Evolutionary conservation across 2,888 invertebrate species (phyloP).

Genomic region (Pardosa pseudoannulata): DNA sequence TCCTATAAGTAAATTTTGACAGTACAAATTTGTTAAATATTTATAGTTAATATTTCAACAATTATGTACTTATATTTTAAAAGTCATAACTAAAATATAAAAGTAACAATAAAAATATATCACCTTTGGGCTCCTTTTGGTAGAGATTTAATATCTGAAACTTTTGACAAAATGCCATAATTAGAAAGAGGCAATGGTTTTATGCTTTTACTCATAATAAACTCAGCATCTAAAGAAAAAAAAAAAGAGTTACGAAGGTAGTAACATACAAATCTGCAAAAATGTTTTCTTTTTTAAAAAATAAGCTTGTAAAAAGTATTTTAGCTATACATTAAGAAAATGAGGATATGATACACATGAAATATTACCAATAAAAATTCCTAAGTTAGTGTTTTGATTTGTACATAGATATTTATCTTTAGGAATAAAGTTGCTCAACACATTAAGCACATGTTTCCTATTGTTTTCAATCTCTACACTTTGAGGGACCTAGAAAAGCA

Average conservation of each 20-base stretch:
- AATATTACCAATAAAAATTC: conserved; percentile 56
- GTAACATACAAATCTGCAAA: neutral
- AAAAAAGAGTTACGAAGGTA: neutral
- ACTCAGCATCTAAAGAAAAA: conserved; percentile 51
- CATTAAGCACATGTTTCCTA: conserved; percentile 43
- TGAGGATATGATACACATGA: too few relatives aligned
- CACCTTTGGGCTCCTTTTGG: conserved; percentile 40
- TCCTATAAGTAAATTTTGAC: too few relatives aligned
- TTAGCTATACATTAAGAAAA: too few relatives aligned
- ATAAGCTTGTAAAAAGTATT: too few relatives aligned
- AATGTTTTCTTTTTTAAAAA: too few relatives aligned
- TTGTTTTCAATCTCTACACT: conserved; percentile 28
- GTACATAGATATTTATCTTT: conserved; percentile 34
- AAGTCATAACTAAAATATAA: too few relatives aligned
- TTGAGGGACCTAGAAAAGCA: conserved; percentile 37
- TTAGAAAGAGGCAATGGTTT: conserved; percentile 37
- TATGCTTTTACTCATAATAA: conserved; percentile 36
- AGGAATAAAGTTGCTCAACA: conserved; percentile 46
- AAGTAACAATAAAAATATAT: too few relatives aligned
- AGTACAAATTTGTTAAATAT: too few relatives aligned
- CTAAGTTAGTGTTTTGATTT: conserved; percentile 39
- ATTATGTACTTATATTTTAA: too few relatives aligned
- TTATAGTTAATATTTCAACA: too few relatives aligned
- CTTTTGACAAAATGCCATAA: conserved; percentile 32
- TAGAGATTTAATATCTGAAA: conserved; percentile 11